Evolutionary conservation across 2,888 invertebrate species (phyloP), one percentile per base, ranked within the genome.

Genomic region (Hylaea fasciaria): DNA sequence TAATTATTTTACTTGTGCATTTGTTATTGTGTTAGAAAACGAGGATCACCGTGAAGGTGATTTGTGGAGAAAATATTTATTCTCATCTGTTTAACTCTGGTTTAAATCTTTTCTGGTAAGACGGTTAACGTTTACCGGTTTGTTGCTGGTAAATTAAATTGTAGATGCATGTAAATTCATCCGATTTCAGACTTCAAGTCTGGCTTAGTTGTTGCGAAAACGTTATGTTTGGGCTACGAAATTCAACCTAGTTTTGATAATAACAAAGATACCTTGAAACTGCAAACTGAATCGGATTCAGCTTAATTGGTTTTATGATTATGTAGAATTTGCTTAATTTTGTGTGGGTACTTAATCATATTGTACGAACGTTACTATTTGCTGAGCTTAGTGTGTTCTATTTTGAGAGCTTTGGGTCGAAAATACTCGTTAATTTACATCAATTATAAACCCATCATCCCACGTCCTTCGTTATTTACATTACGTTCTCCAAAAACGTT

Each of bases 91-190:
- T n/a, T n/a, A n/a, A n/a, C n/a, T n/a, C n/a, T n/a, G n/a, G n/a
- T n/a, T n/a, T n/a, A n/a, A n/a, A n/a, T n/a, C n/a, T n/a, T n/a
- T n/a, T n/a, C n/a, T n/a, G n/a, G n/a, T n/a, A n/a, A n/a, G n/a
- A n/a, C n/a, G 73, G 76, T 62, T 57, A 60, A 69, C 56, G 67
- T 57, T 70, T 72, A 46, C 55, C 35, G 57, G 59, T 51, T 60
- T 46, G 46, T 43, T 46, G 16, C 32, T 17, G 49, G 17, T 48
- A 50, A 62, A n/a, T n/a, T n/a, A n/a, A n/a, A 55, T 39, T 51
- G 43, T 44, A 61, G 45, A 48, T 53, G 49, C 49, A 56, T 52
- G 35, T 28, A 37, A 12, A 46, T 13, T 40, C 14, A 37, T 52
- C 41, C 32, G 41, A 47, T 40, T 47, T 52, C 35, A 52, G 22